Evolutionary conservation across 2,797 vertebrate species (phyloP).

Genomic region (Sebastes hubbsi): DNA sequence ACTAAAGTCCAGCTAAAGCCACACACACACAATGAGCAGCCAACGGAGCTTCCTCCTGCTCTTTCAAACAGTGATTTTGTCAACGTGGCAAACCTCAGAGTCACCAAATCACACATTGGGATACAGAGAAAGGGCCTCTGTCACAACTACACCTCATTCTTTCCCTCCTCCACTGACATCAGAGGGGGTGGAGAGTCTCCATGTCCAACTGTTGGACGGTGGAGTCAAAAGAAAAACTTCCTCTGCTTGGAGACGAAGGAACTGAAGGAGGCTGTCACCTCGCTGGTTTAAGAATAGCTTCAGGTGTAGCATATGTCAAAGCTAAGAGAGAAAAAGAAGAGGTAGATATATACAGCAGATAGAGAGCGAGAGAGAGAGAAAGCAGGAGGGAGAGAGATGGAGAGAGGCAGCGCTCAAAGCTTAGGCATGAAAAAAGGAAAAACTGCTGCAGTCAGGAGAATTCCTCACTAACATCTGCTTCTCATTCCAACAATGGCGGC

Average conservation of each 20-base stretch:
- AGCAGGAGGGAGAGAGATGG: conserved; percentile 57
- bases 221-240: conserved; percentile 30
- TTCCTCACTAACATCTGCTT: conserved; percentile 92
- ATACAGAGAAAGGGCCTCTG: conserved; percentile 41
- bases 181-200: conserved; percentile 12
- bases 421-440: conserved; percentile 68
- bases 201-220: conserved; percentile 22
- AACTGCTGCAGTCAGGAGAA: conserved; percentile 89
- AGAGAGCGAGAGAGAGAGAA: conserved; percentile 3
- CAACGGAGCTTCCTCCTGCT: conserved; percentile 52
- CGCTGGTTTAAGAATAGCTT: conserved; percentile 42
- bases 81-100: conserved; percentile 73
- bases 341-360: conserved; percentile 11
- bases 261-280: conserved; percentile 26
- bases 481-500: conserved; percentile 89
- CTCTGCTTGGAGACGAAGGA: conserved; percentile 9
- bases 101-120: conserved; percentile 38
- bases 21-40: conserved; percentile 41
- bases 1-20: conserved; percentile 35
- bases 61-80: conserved; percentile 63
- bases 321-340: conserved; percentile 26
- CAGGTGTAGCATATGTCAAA: conserved; percentile 51
- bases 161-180: conserved; percentile 37
- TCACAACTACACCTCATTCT: conserved; percentile 35
- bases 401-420: conserved; percentile 66